These are phyloP conservation scores for Aphelenchoides fujianensis DNA, from an alignment of 1,140 invertebrate species.

Conservation along the genomic window DNA sequence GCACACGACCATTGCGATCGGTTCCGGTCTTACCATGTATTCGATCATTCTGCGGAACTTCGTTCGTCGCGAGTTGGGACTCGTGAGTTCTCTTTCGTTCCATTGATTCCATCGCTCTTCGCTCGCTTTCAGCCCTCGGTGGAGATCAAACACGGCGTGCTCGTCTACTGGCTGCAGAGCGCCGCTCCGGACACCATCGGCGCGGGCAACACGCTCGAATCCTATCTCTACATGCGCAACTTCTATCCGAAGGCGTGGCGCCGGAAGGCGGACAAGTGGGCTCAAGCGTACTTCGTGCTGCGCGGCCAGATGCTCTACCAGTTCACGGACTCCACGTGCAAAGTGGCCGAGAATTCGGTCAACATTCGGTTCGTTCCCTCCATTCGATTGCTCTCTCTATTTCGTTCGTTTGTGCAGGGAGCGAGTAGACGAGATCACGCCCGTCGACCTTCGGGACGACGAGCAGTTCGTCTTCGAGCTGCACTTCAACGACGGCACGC, in stretches of 20 bases:
- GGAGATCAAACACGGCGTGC: constrained; percentile 31
- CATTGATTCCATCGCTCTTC: not conserved
- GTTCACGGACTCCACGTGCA: constrained; percentile 41
- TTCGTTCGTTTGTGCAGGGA: too few species aligned
- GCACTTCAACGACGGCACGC: constrained; percentile 25
- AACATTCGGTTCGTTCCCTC: constrained; percentile 39
- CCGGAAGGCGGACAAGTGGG: constrained; percentile 29
- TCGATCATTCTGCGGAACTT: constrained; percentile 17
- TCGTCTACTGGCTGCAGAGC: constrained; percentile 44
- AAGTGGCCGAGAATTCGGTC: constrained; percentile 33
- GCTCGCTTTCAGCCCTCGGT: constrained; percentile 32
- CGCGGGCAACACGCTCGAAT: constrained; percentile 21
- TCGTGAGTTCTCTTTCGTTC: not conserved
- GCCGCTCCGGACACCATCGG: constrained; percentile 16
- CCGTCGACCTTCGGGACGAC: constrained; percentile 33
- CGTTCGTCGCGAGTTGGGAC: constrained; percentile 14
- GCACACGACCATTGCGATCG: not conserved
- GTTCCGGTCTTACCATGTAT: not conserved
- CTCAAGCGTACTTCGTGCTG: constrained; percentile 35
- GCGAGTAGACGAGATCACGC: constrained; percentile 30
- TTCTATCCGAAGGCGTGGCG: constrained; percentile 38
- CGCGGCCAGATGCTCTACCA: constrained; percentile 19
- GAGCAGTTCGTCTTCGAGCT: constrained; percentile 43
- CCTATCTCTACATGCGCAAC: constrained; percentile 37
- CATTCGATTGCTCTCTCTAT: too few species aligned